Evolutionary conservation across 1,140 invertebrate genomes (phyloP).

Genomic region (Phortica variegata): DNA sequence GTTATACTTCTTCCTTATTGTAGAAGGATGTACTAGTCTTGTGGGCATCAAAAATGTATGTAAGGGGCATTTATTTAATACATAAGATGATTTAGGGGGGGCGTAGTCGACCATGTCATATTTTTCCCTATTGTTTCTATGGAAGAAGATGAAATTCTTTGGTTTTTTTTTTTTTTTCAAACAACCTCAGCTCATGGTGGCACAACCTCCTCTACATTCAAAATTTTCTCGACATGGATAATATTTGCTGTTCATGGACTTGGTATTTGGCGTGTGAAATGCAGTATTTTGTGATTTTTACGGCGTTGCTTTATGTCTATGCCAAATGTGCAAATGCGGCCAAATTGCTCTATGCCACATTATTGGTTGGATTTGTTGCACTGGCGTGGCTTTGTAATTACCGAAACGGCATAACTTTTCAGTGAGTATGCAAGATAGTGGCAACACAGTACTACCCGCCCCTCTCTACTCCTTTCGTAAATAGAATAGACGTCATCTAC

Average conservation of each 20-base stretch:
- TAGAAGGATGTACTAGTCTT: too few relatives aligned
- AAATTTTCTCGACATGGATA: constrained; percentile 23
- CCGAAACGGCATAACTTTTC: constrained; percentile 21
- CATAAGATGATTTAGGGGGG: neutral
- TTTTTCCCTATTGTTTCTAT: constrained; percentile 1
- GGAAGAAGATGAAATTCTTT: neutral
- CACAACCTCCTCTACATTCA: constrained; percentile 22
- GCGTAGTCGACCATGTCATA: too few relatives aligned
- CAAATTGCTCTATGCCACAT: constrained; percentile 11
- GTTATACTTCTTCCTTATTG: too few relatives aligned
- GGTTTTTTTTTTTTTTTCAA: constrained; percentile 14
- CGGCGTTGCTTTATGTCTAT: constrained; percentile 14
- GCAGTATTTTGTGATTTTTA: constrained; percentile 21
- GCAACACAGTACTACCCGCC: too few relatives aligned
- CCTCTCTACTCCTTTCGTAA: neutral
- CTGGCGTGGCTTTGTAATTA: constrained; percentile 18
- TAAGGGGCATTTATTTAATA: constrained; percentile 27
- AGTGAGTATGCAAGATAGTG: constrained; percentile 16
- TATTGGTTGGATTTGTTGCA: constrained; percentile 7
- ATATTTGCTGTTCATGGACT: constrained; percentile 21
- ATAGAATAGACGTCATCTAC: constrained; percentile 20
- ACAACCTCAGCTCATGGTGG: constrained; percentile 27
- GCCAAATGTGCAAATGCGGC: constrained; percentile 9
- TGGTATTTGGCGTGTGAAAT: constrained; percentile 31
- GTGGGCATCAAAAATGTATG: too few relatives aligned